These are phyloP conservation scores for Lepidotrigona ventralis DNA, from an alignment of 1,140 invertebrate genomes.

Conservation along the genomic window DNA sequence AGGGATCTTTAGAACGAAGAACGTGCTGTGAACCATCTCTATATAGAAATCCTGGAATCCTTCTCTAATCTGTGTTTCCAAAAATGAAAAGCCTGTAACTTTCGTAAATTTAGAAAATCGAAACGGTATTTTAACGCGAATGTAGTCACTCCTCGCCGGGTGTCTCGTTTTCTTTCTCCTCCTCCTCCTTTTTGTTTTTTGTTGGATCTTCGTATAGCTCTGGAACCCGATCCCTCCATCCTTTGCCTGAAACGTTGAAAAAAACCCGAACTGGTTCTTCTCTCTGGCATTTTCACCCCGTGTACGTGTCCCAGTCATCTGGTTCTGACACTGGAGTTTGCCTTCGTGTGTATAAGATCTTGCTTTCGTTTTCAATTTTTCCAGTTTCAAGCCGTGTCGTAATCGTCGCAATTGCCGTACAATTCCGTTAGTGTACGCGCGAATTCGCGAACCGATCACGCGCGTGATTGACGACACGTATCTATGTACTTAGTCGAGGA, in stretches of 20 bases:
- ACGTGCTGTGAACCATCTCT: not conserved
- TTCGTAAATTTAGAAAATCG: constrained; percentile 20
- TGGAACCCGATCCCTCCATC: constrained; percentile 79
- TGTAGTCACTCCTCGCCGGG: constrained; percentile 47
- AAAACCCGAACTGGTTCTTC: constrained; percentile 67
- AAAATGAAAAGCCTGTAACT: constrained; percentile 6
- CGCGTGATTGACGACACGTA: not conserved
- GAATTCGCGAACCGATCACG: no score
- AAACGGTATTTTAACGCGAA: constrained; percentile 22
- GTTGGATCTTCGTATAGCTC: constrained; percentile 78
- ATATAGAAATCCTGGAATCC: not conserved
- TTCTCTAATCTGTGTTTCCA: not conserved
- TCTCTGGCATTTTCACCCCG: constrained; percentile 55
- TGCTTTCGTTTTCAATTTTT: constrained; percentile 49
- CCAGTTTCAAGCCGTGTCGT: constrained; percentile 32
- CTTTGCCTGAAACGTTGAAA: constrained; percentile 79
- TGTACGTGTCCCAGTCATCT: constrained; percentile 61
- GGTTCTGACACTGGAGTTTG: constrained; percentile 53
- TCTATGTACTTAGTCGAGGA: not conserved
- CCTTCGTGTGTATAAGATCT: constrained; percentile 42
- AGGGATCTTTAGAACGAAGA: not conserved
- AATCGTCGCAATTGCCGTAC: not conserved
- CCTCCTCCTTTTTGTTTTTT: constrained; percentile 71
- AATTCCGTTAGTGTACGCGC: not conserved
- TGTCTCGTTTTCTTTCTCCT: constrained; percentile 63